Base-by-base conservation (phyloP, 2,113 vertebrate species). In the Festucalex cinctus region DNA sequence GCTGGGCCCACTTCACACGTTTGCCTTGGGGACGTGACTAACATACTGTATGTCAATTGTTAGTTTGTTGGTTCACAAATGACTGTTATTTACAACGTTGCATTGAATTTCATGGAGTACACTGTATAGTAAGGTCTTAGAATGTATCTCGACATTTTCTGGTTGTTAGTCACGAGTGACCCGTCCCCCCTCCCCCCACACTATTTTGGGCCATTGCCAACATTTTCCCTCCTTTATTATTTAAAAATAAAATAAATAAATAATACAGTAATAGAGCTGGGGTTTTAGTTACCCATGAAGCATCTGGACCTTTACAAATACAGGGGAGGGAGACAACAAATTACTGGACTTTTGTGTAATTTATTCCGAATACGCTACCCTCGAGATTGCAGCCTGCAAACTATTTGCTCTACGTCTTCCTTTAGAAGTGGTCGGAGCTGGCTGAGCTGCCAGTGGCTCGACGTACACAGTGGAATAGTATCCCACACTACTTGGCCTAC, bases 311-410 rank as follows among this genome's bases (percentile, higher is more conserved):
- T 88, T 82, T 81, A 74, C 71, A 77, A 61, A 69, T 69, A 78
- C 61, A 70, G 68, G 75, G 65, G 59, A 85, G 75, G 76, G 61
- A 86, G 74, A 81, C 39, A 82, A 80, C 78, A 87, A 92, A 91
- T 90, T 91, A 87, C 87, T 84, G 83, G 76, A 87, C 83, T 88
- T 91, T 88, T 84, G 84, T 85, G 77, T 90, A 90, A 92, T 90
- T 88, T 92, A 92, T 90, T 89, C 91, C 77, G 80, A 90, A 85
- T 77, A 85, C 71, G 46, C 71, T 85, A 75, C 71, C 70, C 69
- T 87, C 56, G 73, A 87, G 85, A 89, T 88, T 90, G 86, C 80
- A 74, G 82, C 83, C 90, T 91, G 89, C 83, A 91, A 91, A 75
- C 88, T 79, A 91, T 93, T 92, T 91, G 83, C 85, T 84, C 82